Conservation (phyloP, 2,113 vertebrate genomes). For the Menidia beryllina region DNA sequence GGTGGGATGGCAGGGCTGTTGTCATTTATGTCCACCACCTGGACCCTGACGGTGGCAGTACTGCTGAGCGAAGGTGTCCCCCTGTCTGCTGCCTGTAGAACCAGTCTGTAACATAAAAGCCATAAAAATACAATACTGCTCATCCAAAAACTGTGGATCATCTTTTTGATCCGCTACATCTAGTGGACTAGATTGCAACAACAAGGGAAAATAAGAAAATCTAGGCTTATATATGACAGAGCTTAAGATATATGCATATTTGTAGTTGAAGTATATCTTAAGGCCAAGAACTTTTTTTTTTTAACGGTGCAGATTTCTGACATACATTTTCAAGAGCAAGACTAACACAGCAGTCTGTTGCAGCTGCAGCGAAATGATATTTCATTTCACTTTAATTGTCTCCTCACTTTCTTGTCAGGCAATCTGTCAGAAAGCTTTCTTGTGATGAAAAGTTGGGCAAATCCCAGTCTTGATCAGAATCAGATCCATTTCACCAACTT, state of each 20-base stretch:
- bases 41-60: constrained; percentile 83
- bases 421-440: not conserved
- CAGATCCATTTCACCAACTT: not conserved
- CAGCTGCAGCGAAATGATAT: not conserved
- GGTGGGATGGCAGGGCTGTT: constrained; percentile 86
- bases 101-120: constrained; percentile 80
- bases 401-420: not conserved
- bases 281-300: not conserved
- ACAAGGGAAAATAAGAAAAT: not conserved
- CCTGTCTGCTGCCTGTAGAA: constrained; percentile 88
- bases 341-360: not conserved
- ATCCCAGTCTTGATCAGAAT: not conserved
- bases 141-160: not conserved
- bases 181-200: too few species aligned
- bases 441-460: not conserved
- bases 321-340: not conserved
- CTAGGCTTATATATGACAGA: not conserved
- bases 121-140: not conserved
- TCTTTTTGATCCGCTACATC: not conserved
- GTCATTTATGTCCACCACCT: constrained; percentile 92
- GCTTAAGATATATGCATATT: not conserved
- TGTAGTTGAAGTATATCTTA: not conserved
- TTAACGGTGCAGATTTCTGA: not conserved
- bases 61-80: constrained; percentile 86
- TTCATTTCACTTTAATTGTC: not conserved